Evolutionary conservation across 2,888 invertebrate genomes (phyloP), one percentile per base, ranked within the genome.

Genomic region (Polydrusus pterygomalis): DNA sequence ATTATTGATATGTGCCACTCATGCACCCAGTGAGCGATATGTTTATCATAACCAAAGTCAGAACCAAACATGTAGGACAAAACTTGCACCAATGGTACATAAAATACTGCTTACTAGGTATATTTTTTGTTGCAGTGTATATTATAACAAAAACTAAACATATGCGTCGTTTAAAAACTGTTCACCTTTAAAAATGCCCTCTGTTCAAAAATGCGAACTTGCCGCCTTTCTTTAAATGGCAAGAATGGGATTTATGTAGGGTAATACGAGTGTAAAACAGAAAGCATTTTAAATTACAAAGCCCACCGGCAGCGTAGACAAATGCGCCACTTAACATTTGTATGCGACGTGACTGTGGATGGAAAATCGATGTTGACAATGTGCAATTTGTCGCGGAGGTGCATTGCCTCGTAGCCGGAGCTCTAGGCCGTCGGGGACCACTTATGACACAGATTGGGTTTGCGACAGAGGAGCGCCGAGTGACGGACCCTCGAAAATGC

Each of bases 391-490:
- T 78, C 69, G 70, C 60, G 70, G 68, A 78, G 78, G 75, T 78
- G 78, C 78, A 77, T 60, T 63, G 70, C 60, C 64, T 51, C 5
- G 25, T 1, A 25, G 25, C 25, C 81, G 83, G 82, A 82, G 82
- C 81, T 83, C 83, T 83, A 83, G 82, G 81, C 81, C 79, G 81
- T 68, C 68, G 77, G 75, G 80, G 81, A 80, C 80, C 81, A 80
- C 80, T 79, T 79, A 79, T 77, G 78, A 78, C 79, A 78, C 79
- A 80, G 81, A 81, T 81, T 80, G 79, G 79, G 75, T 78, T 68
- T 69, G 70, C 69, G 77, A 47, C 64, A 51, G 67, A 71, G 75
- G 62, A 72, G 69, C 70, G 71, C 58, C 74, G 58, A 68, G 69
- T 70, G 74, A 73, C 74, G 77, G 81, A 81, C 81, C 79, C 77